These are phyloP conservation scores for Pluvialis apricaria DNA, from an alignment of 2,113 vertebrate species.

Conservation along the genomic window DNA sequence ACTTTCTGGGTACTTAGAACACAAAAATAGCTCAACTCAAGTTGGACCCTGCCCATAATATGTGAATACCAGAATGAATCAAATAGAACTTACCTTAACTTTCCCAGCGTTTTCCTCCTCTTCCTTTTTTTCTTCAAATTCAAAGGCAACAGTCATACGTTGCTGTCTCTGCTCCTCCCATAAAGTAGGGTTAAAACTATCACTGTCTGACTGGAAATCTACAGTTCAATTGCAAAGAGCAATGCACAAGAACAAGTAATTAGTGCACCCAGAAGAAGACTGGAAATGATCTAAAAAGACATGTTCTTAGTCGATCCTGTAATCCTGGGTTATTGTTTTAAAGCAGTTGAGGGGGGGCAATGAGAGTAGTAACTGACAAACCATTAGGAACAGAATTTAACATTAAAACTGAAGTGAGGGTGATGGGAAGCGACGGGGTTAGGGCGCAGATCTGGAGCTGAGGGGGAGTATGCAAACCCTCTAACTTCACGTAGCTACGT, in stretches of 20 bases:
- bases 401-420: no score
- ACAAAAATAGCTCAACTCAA: not conserved
- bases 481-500: rapidly evolving
- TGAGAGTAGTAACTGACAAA: not conserved
- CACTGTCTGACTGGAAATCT: constrained; percentile 99
- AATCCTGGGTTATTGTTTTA: not conserved
- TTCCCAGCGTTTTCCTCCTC: constrained; percentile 94
- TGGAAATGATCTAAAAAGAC: not conserved
- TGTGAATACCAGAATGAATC: not conserved
- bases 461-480: not conserved
- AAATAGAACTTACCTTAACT: constrained; percentile 83
- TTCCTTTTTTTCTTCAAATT: constrained; percentile 98
- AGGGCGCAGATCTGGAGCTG: not conserved
- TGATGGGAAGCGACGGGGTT: not conserved
- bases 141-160: constrained; percentile 98
- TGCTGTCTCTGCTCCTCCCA: constrained; percentile 99
- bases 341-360: not conserved
- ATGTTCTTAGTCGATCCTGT: not conserved
- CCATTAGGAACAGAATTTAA: not conserved
- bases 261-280: not conserved
- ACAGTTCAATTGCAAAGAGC: constrained; percentile 30
- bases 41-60: rapidly evolving
- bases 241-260: not conserved
- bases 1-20: not conserved
- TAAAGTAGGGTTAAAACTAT: constrained; percentile 96